Evolutionary conservation across 2,888 invertebrate species (phyloP), one percentile per base, ranked within the genome.

Genomic region (Mimumesa dahlbomi): DNA sequence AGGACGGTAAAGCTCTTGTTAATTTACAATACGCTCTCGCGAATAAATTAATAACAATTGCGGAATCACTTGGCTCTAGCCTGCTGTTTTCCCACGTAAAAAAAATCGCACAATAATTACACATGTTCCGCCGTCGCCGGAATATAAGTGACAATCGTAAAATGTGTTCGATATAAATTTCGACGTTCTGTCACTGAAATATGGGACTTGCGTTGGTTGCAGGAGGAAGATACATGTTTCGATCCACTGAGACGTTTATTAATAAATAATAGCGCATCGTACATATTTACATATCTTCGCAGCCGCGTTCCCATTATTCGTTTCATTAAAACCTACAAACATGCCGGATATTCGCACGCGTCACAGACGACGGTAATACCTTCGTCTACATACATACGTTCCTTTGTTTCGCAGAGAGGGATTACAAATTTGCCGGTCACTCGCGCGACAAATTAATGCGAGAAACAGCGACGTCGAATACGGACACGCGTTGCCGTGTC

Each of bases 241-340:
- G 3, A 16, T 29, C 5, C 31, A 1, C 14, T 9, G 16, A 3
- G 6, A 40, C 5, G n/a, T 14, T 4, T 34, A 38, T 64, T 38
- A 73, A 68, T 74, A 68, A 62, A 70, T 65, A 64, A 53, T 34
- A 38, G 11, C 2, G 13, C 40, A 25, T n/a, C 7, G 31, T 46
- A 31, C 9, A 6, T 56, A 69, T 69, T 66, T 59, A 46, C 68
- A 73, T 48, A 21, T 18, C 16, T 43, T 31, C 9, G 46, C 29
- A 36, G 46, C 2, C 25, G 9, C 34, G 14, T 3, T 34, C 59
- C 43, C n/a, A 54, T 40, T 9, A 38, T 45, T 36, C 2, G 14
- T n/a, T 5, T 14, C 13, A 38, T 49, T 18, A 14, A 13, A 22
- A 2, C 19, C 6, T 57, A 63, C 38, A 18, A 58, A 31, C 29